Evolutionary conservation across 2,797 vertebrate species (phyloP), one percentile per base, ranked within the genome.

Genomic region (Anas bernieri): DNA sequence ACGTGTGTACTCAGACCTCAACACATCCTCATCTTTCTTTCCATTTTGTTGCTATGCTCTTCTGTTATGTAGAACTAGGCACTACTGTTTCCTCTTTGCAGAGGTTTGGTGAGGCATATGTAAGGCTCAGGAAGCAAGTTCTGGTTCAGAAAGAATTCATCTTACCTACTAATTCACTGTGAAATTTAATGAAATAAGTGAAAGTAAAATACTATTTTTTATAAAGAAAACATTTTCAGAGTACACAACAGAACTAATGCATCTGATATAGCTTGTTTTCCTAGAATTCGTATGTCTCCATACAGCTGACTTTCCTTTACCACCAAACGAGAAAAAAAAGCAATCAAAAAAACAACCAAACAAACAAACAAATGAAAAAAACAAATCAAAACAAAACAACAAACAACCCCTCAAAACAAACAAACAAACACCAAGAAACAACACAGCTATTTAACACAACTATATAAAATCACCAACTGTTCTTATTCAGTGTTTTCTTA

Each of bases 401-500:
- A 1, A 70, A 31, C 12, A 50, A 25, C 14, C 17, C 30, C 41
- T 30, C 39, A 9, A 21, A 50, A 50, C 7, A 14, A 52, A 26
- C 23, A 26, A 37, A 17, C 37, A 50, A 20, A 10, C 39, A n/a
- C 6, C 17, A 28, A 52, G 25, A 26, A 84, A 61, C 13, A 23
- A 69, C 26, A 41, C 22, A 64, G 18, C 43, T 45, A 45, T 45
- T 45, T 45, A 64, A 64, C 16, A 23, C 37, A 45, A 45, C 43
- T 45, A 45, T 45, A 45, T 20, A 45, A 45, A 45, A 61, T 68
- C 10, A 52, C 30, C 39, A 79, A 23, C 3, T 76, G 59, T 55
- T 91, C 43, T 64, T 85, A 56, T 80, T 91, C 73, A 83, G 1
- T 83, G 41, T 77, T 91, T 93, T 84, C 50, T 88, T 90, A 64